Evolutionary conservation across 2,888 invertebrate genomes (phyloP), one percentile per base, ranked within the genome.

Genomic region (Ectemnius lituratus): DNA sequence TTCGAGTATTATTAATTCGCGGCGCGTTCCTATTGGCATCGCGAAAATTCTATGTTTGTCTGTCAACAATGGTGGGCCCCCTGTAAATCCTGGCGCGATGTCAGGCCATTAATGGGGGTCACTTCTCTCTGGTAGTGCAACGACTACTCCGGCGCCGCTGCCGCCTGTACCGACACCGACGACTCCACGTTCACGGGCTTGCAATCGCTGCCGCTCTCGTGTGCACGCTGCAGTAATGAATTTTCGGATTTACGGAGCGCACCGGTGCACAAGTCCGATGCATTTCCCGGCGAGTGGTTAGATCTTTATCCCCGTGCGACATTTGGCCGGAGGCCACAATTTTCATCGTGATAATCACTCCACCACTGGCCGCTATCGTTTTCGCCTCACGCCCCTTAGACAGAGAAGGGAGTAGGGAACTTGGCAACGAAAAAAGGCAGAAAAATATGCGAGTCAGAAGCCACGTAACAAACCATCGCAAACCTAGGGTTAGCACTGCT

Each of bases 261-360:
- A 84, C 84, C 82, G 82, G 84, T 83, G 82, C 82, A 83, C 82
- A 70, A 81, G 74, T 76, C 75, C 83, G 82, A 81, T 75, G 84
- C 76, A 75, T 83, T 84, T 81, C 77, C 84, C 79, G 77, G 70
- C 83, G 79, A 75, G 75, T 73, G 81, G 80, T 81, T 77, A 79
- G 81, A 81, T 84, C 83, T 84, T 84, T 84, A 84, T 84, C 83
- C 84, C 80, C 81, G 83, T 81, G 83, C 81, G 83, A 83, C 84
- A 84, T 84, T 83, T 84, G 84, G 84, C 82, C 67, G 77, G 65
- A 71, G 78, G 76, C 80, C 80, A 82, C 82, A 84, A 82, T 84
- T 84, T 84, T 81, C 83, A 83, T 83, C 79, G 79, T 70, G 81
- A 83, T 81, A 79, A 83, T 81, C 75, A 75, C 47, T n/a, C 20